These are phyloP conservation scores for Eupithecia pulchellata DNA, from an alignment of 2,888 invertebrate species.

Conservation along the genomic window DNA sequence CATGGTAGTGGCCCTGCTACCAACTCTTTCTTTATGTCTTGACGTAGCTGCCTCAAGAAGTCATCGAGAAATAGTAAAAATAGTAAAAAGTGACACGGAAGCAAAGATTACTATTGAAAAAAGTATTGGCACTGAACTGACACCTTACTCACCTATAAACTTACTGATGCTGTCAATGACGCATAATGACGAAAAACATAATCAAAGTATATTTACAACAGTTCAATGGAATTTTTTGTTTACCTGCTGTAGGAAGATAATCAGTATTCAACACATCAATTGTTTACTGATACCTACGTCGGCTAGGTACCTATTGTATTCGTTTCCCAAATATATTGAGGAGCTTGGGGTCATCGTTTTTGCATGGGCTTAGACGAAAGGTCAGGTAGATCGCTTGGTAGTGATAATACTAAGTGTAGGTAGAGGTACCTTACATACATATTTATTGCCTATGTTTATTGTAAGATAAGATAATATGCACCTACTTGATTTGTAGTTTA, in stretches of 20 bases:
- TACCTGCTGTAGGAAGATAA: constrained; percentile 17
- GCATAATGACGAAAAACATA: neutral
- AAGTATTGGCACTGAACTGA: neutral
- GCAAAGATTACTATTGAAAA: too few species aligned
- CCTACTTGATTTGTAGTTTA: too few species aligned
- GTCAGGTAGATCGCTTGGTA: neutral
- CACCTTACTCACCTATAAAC: neutral
- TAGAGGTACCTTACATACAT: too few species aligned
- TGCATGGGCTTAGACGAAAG: neutral
- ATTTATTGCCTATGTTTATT: too few species aligned
- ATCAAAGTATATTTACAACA: constrained; percentile 14
- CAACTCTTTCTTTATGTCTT: too few species aligned
- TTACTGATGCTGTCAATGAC: neutral
- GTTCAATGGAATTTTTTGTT: constrained; percentile 31
- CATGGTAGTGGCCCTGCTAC: too few species aligned
- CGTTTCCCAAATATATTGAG: constrained; percentile 33
- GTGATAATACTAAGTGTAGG: neutral
- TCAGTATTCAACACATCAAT: constrained; percentile 33
- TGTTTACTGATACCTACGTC: constrained; percentile 18
- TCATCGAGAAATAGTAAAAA: neutral
- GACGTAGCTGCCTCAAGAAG: too few species aligned
- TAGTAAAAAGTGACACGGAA: too few species aligned
- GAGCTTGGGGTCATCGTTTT: constrained; percentile 17
- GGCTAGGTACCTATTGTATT: constrained; percentile 32
- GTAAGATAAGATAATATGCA: too few species aligned